Percentiles rank a stretch among this genome's conserved stretches.
These are phyloP conservation scores for Drosophila picticornis DNA, from an alignment of 2,888 invertebrate species.

Conservation along the genomic window DNA sequence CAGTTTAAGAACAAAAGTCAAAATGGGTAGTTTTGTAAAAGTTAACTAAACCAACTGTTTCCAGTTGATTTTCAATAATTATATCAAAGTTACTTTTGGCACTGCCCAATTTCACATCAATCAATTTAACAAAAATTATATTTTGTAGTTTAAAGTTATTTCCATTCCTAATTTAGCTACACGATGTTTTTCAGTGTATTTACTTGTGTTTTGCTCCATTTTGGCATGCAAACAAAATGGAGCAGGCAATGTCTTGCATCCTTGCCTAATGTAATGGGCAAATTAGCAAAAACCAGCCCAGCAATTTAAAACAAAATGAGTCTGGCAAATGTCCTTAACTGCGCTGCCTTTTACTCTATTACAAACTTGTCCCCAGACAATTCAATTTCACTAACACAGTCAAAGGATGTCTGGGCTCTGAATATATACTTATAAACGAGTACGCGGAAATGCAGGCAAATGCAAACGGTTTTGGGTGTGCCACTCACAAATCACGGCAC, in stretches of 20 bases:
- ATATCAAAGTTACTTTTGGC: not conserved
- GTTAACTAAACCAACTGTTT: not conserved
- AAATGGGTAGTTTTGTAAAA: not conserved
- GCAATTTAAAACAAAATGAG: constrained; percentile 73
- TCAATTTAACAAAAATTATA: not conserved
- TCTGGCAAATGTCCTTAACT: constrained; percentile 57
- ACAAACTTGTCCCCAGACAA: constrained; percentile 79
- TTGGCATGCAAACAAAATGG: constrained; percentile 31
- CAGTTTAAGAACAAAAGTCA: not conserved
- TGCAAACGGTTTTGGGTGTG: constrained; percentile 40
- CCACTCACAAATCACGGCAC: constrained; percentile 51
- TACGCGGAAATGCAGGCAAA: constrained; percentile 36
- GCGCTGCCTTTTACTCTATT: constrained; percentile 63
- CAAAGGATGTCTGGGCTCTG: constrained; percentile 31
- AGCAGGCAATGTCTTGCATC: constrained; percentile 5
- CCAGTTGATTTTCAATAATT: not conserved
- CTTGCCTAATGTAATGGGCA: constrained; percentile 65
- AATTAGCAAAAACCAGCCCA: constrained; percentile 79
- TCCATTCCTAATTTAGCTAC: not conserved
- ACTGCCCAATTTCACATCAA: not conserved
- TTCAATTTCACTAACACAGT: constrained; percentile 70
- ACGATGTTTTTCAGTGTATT: constrained; percentile 13
- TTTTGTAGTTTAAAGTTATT: not conserved
- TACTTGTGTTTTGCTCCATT: constrained; percentile 13
- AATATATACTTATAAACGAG: not conserved